Conservation (phyloP, 2,888 invertebrate species). For the Tanytarsus gracilentus region DNA sequence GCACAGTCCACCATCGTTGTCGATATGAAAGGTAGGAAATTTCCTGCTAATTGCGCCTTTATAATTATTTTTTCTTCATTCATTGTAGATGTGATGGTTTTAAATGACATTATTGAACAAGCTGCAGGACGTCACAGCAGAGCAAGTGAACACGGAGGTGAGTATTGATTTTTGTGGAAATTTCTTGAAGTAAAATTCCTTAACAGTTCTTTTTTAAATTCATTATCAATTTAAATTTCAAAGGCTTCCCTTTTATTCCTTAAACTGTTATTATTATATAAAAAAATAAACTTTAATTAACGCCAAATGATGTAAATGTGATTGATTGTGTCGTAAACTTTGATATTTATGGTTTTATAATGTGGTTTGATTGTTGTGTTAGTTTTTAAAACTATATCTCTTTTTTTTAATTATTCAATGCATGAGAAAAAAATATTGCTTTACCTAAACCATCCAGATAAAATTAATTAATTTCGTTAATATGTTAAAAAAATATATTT, state of each 20-base stretch:
- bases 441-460: neutral
- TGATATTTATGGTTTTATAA: too few species aligned
- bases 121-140: slow-evolving; percentile 82
- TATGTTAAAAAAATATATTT: neutral
- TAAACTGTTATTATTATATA: too few species aligned
- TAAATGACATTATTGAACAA: slow-evolving; percentile 94
- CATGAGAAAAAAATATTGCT: neutral
- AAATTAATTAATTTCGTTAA: neutral
- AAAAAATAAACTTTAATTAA: too few species aligned
- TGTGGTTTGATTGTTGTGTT: neutral
- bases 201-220: neutral
- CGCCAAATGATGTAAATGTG: too few species aligned
- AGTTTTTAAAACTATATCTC: neutral
- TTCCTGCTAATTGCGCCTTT: neutral
- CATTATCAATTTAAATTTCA: neutral
- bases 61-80: slow-evolving; percentile 9
- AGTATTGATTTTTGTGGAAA: slow-evolving; percentile 39
- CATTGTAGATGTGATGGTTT: slow-evolving; percentile 86
- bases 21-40: slow-evolving; percentile 76
- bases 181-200: neutral
- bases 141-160: slow-evolving; percentile 82
- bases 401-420: neutral
- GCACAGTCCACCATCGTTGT: slow-evolving; percentile 80
- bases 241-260: too few species aligned
- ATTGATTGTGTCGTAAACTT: neutral